Conservation (phyloP, 2,113 vertebrate species). For the Embiotoca jacksoni region DNA sequence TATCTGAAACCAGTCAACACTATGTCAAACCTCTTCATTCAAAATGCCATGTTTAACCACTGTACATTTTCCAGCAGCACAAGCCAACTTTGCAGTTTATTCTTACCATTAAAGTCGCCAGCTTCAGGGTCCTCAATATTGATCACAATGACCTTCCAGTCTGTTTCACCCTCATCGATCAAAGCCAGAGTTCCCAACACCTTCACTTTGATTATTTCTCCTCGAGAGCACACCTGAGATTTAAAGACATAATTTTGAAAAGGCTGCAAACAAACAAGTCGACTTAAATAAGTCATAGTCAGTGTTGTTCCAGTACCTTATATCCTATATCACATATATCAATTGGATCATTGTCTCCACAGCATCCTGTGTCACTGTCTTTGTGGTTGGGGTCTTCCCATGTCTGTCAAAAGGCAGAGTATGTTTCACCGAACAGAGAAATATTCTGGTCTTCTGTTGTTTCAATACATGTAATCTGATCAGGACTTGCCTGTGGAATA, state of each 20-base stretch:
- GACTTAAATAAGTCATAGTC: neutral
- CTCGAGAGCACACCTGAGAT: slow-evolving; percentile 87
- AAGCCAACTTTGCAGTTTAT: neutral
- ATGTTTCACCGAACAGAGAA: neutral
- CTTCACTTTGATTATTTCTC: slow-evolving; percentile 94
- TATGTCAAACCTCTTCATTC: neutral
- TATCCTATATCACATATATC: slow-evolving; percentile 97
- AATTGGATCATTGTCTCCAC: slow-evolving; percentile 96
- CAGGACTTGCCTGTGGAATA: slow-evolving; percentile 90
- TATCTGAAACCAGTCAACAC: slow-evolving; percentile 51
- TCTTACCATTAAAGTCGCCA: slow-evolving; percentile 85
- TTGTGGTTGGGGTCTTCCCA: slow-evolving; percentile 94
- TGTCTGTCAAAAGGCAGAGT: slow-evolving; percentile 83
- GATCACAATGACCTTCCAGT: slow-evolving; percentile 98
- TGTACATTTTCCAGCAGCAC: neutral
- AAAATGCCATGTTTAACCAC: neutral
- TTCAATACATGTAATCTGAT: neutral
- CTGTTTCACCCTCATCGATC: slow-evolving; percentile 95
- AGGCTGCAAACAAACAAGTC: neutral
- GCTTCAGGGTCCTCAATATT: slow-evolving; percentile 92
- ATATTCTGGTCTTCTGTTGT: neutral
- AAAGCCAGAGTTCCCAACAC: slow-evolving; percentile 92
- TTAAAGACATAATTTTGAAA: neutral
- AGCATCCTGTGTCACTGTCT: slow-evolving; percentile 88
- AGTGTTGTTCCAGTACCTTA: slow-evolving; percentile 82